Evolutionary conservation across 2,797 vertebrate genomes (phyloP).

Genomic region (Brachyalestes nurse): DNA sequence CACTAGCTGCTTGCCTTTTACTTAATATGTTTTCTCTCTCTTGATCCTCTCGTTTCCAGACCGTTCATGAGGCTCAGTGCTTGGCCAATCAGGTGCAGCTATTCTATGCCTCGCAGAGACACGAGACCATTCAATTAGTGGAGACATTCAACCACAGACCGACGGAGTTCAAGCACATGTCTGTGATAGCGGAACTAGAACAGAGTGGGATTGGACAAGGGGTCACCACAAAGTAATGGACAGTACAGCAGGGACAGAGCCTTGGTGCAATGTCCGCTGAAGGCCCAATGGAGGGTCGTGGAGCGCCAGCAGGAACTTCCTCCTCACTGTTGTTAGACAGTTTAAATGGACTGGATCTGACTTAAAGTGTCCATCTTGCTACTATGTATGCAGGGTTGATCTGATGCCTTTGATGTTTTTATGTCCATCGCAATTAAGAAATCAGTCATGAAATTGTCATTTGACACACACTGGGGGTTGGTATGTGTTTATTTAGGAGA

Average conservation of each 20-base stretch:
- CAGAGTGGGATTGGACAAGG: conserved; percentile 81
- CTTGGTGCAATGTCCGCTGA: background rate
- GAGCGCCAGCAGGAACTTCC: background rate
- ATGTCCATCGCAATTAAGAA: background rate
- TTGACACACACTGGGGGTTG: too few species aligned
- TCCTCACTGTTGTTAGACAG: background rate
- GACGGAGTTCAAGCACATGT: conserved; percentile 90
- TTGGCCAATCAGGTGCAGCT: conserved; percentile 95
- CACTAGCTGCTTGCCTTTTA: too few species aligned
- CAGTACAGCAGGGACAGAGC: conserved; percentile 1
- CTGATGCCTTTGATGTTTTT: background rate
- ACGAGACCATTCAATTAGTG: conserved; percentile 84
- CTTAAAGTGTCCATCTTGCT: background rate
- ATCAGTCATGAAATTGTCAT: background rate
- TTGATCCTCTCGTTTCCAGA: conserved; percentile 71
- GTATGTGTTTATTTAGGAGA: background rate
- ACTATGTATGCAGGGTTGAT: conserved; percentile 28
- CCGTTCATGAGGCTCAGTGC: conserved; percentile 90
- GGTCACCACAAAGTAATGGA: conserved; percentile 31
- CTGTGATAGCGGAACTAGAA: conserved; percentile 89
- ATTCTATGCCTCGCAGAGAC: conserved; percentile 89
- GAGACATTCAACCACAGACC: conserved; percentile 92
- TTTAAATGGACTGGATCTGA: background rate
- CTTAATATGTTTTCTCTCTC: background rate
- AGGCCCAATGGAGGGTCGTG: background rate